Evolutionary conservation across 2,797 vertebrate species (phyloP).

Genomic region (Ceryle rudis): DNA sequence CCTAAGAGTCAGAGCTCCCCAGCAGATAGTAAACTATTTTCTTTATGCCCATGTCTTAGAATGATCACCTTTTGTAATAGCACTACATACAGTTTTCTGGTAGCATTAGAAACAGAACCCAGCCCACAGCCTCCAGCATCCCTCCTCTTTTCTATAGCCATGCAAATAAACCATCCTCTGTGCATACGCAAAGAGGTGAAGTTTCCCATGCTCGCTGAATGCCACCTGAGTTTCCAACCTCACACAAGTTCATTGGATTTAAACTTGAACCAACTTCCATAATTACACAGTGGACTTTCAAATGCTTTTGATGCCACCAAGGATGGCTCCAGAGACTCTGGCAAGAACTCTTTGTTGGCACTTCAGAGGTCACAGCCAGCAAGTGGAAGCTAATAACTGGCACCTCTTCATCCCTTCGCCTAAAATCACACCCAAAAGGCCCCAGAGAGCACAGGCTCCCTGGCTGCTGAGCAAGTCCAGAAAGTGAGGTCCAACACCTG

Average conservation of each 20-base stretch:
- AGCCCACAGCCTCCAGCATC: background rate
- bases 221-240: background rate
- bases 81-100: background rate
- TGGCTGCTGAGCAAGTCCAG: background rate
- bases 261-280: background rate
- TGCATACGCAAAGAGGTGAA: background rate
- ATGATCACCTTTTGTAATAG: background rate
- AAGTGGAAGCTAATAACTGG: background rate
- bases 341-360: rapidly evolving
- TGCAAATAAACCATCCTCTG: background rate
- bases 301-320: background rate
- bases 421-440: background rate
- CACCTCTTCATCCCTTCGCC: background rate
- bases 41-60: background rate
- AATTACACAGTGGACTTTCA: background rate
- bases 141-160: background rate
- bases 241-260: background rate
- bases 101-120: background rate
- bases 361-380: background rate
- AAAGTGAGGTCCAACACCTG: background rate
- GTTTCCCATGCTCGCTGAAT: background rate
- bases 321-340: background rate
- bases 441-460: background rate
- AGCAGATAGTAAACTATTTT: background rate
- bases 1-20: background rate